Evolutionary conservation across 2,888 invertebrate species (phyloP), one percentile per base, ranked within the genome.

Genomic region (Cheilosia impressa): DNA sequence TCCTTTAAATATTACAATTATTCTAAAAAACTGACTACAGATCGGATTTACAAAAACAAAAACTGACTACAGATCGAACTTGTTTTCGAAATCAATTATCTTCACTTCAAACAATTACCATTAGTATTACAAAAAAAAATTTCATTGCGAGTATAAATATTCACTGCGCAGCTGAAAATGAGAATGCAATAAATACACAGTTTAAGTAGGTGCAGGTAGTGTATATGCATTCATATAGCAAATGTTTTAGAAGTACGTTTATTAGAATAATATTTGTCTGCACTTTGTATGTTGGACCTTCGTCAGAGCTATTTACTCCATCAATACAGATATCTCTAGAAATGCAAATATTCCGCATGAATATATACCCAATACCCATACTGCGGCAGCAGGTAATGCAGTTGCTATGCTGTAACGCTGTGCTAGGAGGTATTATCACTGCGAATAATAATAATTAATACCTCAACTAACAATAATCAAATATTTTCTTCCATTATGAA

Each of bases 261-360:
- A n/a, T 43, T 50, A 47, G 22, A 19, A 62, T 19, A 47, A 27
- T 13, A 43, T 13, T 22, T 22, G 10, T 60, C 5, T 65, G 65
- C 52, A 65, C 79, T 53, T 79, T 68, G 55, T 13, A 38, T 63
- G 38, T 58, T 72, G 47, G 47, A 71, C 62, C 63, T 57, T n/a
- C 31, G 57, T 47, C 57, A 41, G 57, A 41, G 10, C 24, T n/a
- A 10, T 45, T 17, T 22, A 45, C 15, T 17, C 13, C 7, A 22
- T 27, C 4, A 19, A n/a, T 6, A 38, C 58, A 6, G 41, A 22
- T 31, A 31, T 34, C 24, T 31, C 15, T 5, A 7, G 17, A 31
- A 24, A 10, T 50, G 50, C 50, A 50, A 47, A 31, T 50, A n/a
- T 50, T 34, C 2, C 17, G 19, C 17, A 47, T 9, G 19, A 3